A percentile compares a stretch with the other conserved stretches of the same genome.
Conservation (phyloP, 92 coral and sea anemone genomes). For the Parazoanthus swiftii region DNA sequence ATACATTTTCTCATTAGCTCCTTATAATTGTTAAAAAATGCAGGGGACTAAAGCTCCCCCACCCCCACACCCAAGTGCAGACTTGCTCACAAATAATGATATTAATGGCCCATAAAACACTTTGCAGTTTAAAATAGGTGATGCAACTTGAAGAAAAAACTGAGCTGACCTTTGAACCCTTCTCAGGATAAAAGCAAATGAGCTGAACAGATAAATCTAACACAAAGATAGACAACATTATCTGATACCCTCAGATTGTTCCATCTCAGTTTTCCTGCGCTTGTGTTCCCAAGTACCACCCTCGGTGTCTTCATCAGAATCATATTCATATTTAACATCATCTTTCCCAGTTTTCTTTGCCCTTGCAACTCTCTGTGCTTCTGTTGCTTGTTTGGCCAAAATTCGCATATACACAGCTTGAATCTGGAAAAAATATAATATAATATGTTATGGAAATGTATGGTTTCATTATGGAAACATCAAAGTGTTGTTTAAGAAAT, state of each 20-base stretch:
- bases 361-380: slow-evolving; percentile 56
- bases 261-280: slow-evolving; percentile 83
- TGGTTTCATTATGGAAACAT: too few relatives aligned
- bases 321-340: slow-evolving; percentile 92
- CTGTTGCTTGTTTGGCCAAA: slow-evolving; percentile 82
- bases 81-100: too few relatives aligned
- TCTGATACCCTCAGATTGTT: slow-evolving; percentile 45
- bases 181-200: too few relatives aligned
- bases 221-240: neutral
- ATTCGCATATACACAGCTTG: slow-evolving; percentile 87
- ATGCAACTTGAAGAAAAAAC: too few relatives aligned
- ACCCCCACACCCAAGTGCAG: too few relatives aligned
- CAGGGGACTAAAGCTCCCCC: too few relatives aligned
- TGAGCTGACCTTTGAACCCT: too few relatives aligned
- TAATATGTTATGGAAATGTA: too few relatives aligned
- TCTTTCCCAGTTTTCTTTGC: slow-evolving; percentile 49
- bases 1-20: too few relatives aligned
- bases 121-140: too few relatives aligned
- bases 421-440: slow-evolving; percentile 55
- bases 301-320: slow-evolving; percentile 93
- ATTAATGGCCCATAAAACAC: too few relatives aligned
- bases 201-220: neutral
- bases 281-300: slow-evolving; percentile 99
- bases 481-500: neutral
- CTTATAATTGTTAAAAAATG: too few relatives aligned